These are phyloP conservation scores for Neoascia interrupta DNA, from an alignment of 2,888 invertebrate species.

Conservation along the genomic window DNA sequence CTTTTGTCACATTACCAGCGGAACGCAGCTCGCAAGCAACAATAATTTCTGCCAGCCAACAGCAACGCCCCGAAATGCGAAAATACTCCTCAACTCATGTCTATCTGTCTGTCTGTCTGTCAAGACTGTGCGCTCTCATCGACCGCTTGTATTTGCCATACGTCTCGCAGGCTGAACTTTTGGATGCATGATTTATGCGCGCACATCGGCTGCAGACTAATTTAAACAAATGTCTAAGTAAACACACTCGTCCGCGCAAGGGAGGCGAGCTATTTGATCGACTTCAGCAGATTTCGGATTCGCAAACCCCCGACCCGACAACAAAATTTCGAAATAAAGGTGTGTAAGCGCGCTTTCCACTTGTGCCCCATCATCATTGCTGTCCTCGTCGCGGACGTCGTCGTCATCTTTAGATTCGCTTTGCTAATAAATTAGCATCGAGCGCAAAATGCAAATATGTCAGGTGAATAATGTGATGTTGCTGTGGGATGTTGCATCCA, in stretches of 20 bases:
- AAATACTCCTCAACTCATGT: constrained; percentile 20
- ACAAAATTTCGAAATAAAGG: constrained; percentile 36
- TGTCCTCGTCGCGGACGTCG: background rate
- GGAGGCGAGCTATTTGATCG: constrained; percentile 19
- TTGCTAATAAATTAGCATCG: constrained; percentile 68
- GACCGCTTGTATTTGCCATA: constrained; percentile 41
- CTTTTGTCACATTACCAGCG: constrained; percentile 39
- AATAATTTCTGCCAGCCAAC: constrained; percentile 37
- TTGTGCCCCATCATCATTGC: constrained; percentile 48
- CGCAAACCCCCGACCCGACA: background rate
- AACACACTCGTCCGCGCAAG: constrained; percentile 29
- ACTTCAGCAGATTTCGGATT: constrained; percentile 31
- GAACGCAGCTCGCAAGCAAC: constrained; percentile 15
- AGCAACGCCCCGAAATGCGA: constrained; percentile 59
- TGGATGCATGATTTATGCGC: constrained; percentile 61
- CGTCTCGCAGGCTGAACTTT: constrained; percentile 36
- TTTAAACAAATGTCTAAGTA: constrained; percentile 63
- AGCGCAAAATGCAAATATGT: constrained; percentile 67
- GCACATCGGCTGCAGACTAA: constrained; percentile 54
- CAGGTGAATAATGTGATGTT: constrained; percentile 59
- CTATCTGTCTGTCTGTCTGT: constrained; percentile 5
- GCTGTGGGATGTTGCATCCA: constrained; percentile 53
- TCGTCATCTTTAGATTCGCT: constrained; percentile 29
- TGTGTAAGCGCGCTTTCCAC: constrained; percentile 55
- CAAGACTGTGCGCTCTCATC: background rate